phyloP scores from a whole-genome alignment of 2,888 invertebrate genomes.

The Dysmachus trigonus region DNA sequence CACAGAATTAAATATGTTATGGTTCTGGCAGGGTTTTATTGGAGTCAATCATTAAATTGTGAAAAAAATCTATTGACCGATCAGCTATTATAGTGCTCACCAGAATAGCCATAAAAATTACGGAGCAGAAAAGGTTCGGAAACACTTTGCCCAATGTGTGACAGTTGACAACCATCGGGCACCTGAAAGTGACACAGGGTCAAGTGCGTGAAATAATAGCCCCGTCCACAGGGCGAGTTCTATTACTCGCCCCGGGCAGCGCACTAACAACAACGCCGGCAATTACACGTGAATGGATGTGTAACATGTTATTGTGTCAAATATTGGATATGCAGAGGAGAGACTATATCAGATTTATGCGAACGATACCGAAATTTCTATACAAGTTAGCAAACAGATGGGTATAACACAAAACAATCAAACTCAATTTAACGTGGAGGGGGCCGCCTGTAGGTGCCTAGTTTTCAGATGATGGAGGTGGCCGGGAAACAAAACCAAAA shows the following conservation, averaged over 20 bases:
- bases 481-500: constrained; percentile 41
- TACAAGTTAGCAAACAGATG: constrained; percentile 31
- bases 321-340: constrained; percentile 21
- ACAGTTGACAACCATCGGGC: constrained; percentile 26
- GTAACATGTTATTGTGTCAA: constrained; percentile 34
- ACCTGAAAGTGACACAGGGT: constrained; percentile 35
- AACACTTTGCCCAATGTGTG: background rate
- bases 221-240: background rate
- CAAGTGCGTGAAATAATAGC: constrained; percentile 36
- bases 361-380: constrained; percentile 36
- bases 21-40: too few relatives aligned
- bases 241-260: background rate
- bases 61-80: background rate
- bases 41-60: background rate
- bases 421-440: constrained; percentile 28
- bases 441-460: background rate
- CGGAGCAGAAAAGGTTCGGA: background rate
- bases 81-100: background rate
- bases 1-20: too few relatives aligned
- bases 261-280: background rate
- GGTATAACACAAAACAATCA: constrained; percentile 35
- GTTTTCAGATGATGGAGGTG: constrained; percentile 35
- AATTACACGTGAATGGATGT: constrained; percentile 36
- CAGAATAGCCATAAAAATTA: background rate
- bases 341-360: constrained; percentile 37